phyloP scores from a whole-genome alignment of 2,888 invertebrate species.

The Podotricha telesiphe region DNA sequence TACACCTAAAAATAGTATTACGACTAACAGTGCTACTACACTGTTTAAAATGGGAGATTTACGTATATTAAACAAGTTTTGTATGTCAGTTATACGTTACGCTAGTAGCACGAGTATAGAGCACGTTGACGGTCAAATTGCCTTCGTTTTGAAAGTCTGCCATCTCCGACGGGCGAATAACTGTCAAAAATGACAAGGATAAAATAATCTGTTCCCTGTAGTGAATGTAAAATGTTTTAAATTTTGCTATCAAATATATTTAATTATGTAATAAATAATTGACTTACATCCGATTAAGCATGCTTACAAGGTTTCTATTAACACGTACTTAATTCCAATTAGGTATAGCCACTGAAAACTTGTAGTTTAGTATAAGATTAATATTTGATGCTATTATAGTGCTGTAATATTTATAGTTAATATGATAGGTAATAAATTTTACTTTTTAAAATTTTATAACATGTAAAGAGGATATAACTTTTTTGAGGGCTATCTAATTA shows the following conservation, averaged over 20 bases:
- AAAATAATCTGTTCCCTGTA: conserved; percentile 30
- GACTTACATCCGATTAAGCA: conserved; percentile 15
- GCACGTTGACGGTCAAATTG: conserved; percentile 65
- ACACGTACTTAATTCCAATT: conserved; percentile 19
- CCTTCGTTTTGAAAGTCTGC: conserved; percentile 62
- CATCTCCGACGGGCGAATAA: conserved; percentile 43
- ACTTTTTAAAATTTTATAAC: too few species aligned
- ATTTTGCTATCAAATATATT: not conserved
- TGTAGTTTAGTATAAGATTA: conserved; percentile 1
- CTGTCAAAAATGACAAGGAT: conserved; percentile 46
- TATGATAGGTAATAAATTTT: too few species aligned
- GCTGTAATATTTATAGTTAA: not conserved
- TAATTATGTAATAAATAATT: conserved; percentile 5
- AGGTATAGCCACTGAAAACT: conserved; percentile 2
- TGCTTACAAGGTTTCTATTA: conserved; percentile 15
- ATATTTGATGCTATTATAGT: not conserved
- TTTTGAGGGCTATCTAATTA: too few species aligned
- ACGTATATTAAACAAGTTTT: not conserved
- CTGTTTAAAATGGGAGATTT: too few species aligned
- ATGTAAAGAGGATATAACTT: too few species aligned
- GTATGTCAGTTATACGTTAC: conserved; percentile 35
- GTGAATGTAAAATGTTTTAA: not conserved
- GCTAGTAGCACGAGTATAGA: conserved; percentile 48
- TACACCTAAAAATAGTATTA: too few species aligned
- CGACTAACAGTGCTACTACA: too few species aligned